These are phyloP conservation scores for Atrichornis clamosus DNA, from an alignment of 2,113 vertebrate species.

Conservation along the genomic window DNA sequence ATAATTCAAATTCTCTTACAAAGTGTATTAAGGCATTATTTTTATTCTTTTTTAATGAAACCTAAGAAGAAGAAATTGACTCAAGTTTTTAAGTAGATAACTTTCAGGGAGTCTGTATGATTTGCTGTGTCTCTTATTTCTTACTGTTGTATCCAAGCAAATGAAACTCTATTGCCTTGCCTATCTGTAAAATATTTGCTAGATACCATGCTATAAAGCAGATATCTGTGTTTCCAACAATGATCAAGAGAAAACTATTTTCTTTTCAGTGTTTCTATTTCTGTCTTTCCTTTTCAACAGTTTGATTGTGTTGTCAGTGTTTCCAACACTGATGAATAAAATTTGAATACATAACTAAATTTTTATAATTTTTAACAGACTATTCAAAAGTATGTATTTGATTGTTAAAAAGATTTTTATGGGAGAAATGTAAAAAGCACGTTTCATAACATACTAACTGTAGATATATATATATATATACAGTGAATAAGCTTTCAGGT, in stretches of 20 bases:
- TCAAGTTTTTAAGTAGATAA: not conserved
- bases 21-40: not conserved
- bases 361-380: not conserved
- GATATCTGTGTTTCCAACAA: not conserved
- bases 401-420: not conserved
- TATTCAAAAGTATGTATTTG: not conserved
- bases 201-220: not conserved
- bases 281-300: not conserved
- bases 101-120: too few relatives aligned
- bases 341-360: not conserved
- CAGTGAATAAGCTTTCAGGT: not conserved
- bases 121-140: not conserved
- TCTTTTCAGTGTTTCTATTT: not conserved
- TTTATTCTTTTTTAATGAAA: not conserved
- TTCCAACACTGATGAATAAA: not conserved
- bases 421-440: not conserved
- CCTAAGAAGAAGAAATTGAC: not conserved
- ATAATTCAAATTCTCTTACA: not conserved
- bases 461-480: not conserved
- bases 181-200: not conserved
- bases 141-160: not conserved
- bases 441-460: rapidly evolving
- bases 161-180: not conserved
- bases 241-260: not conserved
- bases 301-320: not conserved